Percentiles rank a stretch among this genome's conserved stretches.
phyloP scores from a whole-genome alignment of 2,797 vertebrate genomes.

The Sebastes alutus region DNA sequence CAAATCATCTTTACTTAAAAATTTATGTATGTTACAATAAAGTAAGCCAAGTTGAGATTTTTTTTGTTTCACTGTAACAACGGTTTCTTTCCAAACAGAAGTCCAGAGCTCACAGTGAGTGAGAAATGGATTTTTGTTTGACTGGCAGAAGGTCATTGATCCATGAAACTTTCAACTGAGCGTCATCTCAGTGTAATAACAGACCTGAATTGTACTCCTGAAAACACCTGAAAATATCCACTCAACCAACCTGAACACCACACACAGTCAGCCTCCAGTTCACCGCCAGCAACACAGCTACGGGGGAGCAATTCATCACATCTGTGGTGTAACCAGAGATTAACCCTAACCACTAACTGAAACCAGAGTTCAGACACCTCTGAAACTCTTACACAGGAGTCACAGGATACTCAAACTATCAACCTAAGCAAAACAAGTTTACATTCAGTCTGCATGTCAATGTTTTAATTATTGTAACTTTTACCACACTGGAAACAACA shows the following conservation, averaged over 20 bases:
- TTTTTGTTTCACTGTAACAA: not conserved
- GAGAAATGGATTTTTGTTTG: not conserved
- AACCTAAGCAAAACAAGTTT: not conserved
- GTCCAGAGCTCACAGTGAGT: not conserved
- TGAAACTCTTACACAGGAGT: not conserved
- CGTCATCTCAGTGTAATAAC: slow-evolving; percentile 15
- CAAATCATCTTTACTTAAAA: not conserved
- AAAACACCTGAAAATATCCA: slow-evolving; percentile 1
- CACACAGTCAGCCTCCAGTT: not conserved
- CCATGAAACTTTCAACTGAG: slow-evolving; percentile 18
- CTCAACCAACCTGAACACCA: not conserved
- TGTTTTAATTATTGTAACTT: not conserved
- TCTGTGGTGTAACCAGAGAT: not conserved
- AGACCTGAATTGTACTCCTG: slow-evolving; percentile 14
- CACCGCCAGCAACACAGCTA: not conserved
- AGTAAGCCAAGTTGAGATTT: not conserved
- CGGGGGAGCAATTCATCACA: not conserved
- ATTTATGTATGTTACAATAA: not conserved
- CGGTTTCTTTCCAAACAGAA: not conserved
- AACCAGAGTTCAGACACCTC: not conserved
- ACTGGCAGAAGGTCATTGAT: slow-evolving; percentile 18
- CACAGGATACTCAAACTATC: not conserved
- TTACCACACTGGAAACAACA: not conserved
- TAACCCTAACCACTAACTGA: not conserved
- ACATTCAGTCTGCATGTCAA: not conserved